Percentiles rank a stretch among this genome's conserved stretches.
Evolutionary conservation across 2,888 invertebrate genomes (phyloP).

Genomic region (Nycteola revayana): DNA sequence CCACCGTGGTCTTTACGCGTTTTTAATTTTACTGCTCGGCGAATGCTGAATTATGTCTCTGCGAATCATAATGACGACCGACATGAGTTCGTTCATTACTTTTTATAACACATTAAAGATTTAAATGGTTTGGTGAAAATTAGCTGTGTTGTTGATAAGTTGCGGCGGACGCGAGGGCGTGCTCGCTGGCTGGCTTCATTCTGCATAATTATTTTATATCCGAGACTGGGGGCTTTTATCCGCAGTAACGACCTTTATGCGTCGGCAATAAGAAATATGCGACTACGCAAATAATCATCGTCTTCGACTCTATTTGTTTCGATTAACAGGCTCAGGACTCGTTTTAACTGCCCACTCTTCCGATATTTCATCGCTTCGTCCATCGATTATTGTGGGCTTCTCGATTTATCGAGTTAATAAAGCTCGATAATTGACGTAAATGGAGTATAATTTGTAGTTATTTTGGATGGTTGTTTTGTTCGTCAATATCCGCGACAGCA

Average conservation of each 20-base stretch:
- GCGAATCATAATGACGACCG: conserved; percentile 53
- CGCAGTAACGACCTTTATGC: conserved; percentile 15
- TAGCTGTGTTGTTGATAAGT: conserved; percentile 5
- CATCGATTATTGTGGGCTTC: conserved; percentile 16
- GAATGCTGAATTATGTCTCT: conserved; percentile 65
- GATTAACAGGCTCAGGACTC: conserved; percentile 20
- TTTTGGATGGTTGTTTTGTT: conserved; percentile 19
- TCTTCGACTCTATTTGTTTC: conserved; percentile 28
- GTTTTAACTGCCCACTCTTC: conserved; percentile 32
- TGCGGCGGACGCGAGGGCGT: neutral
- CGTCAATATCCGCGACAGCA: conserved; percentile 17
- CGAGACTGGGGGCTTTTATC: conserved; percentile 7
- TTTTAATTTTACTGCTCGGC: conserved; percentile 71
- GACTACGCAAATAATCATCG: conserved; percentile 19
- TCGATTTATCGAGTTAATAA: conserved; percentile 42
- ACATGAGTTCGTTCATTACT: conserved; percentile 63
- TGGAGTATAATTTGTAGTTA: conserved; percentile 26
- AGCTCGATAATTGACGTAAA: conserved; percentile 50
- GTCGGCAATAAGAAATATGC: conserved; percentile 14
- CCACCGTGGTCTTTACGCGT: conserved; percentile 68
- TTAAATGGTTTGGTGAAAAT: conserved; percentile 42
- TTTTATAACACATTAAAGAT: conserved; percentile 67
- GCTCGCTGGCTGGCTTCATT: conserved; percentile 3
- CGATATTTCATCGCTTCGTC: conserved; percentile 34
- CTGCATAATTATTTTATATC: conserved; percentile 12